Percentiles rank a stretch among this genome's conserved stretches.
phyloP scores from a whole-genome alignment of 2,888 invertebrate genomes.

The Monochamus alternatus region DNA sequence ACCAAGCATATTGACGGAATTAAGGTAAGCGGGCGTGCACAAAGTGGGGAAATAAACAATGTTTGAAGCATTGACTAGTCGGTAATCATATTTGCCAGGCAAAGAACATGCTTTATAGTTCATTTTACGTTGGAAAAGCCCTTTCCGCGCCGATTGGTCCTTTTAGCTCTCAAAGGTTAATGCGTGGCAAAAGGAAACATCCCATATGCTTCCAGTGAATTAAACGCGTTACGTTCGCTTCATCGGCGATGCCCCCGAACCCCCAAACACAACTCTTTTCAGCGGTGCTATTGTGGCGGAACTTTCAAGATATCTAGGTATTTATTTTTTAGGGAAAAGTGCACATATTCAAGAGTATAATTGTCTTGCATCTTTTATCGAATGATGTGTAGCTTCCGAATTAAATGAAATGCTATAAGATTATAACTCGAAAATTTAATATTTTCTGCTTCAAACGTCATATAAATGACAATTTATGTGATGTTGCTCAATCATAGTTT shows the following conservation, averaged over 20 bases:
- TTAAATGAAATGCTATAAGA: no score
- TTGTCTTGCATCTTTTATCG: no score
- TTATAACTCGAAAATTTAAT: no score
- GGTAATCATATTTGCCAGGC: slow-evolving; percentile 67
- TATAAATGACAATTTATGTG: no score
- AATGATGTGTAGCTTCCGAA: no score
- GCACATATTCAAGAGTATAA: no score
- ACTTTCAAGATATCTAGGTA: neutral
- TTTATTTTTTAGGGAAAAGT: no score
- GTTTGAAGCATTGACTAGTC: slow-evolving; percentile 66
- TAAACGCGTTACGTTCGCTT: slow-evolving; percentile 66
- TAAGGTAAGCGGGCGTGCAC: slow-evolving; percentile 39
- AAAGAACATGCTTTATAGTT: slow-evolving; percentile 68
- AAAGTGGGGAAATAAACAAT: slow-evolving; percentile 60
- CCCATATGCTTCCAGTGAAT: slow-evolving; percentile 67
- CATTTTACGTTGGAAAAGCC: slow-evolving; percentile 62
- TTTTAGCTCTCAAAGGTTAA: slow-evolving; percentile 69
- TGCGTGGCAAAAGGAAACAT: slow-evolving; percentile 69
- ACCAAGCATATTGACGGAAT: slow-evolving; percentile 32
- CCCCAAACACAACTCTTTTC: slow-evolving; percentile 39
- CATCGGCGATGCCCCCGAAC: slow-evolving; percentile 62
- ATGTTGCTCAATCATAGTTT: no score
- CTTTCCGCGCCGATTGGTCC: slow-evolving; percentile 66
- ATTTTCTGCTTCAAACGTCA: no score
- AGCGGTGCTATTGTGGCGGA: slow-evolving; percentile 16